Evolutionary conservation across 1,140 invertebrate genomes (phyloP).

Genomic region (Calephelis nemesis): DNA sequence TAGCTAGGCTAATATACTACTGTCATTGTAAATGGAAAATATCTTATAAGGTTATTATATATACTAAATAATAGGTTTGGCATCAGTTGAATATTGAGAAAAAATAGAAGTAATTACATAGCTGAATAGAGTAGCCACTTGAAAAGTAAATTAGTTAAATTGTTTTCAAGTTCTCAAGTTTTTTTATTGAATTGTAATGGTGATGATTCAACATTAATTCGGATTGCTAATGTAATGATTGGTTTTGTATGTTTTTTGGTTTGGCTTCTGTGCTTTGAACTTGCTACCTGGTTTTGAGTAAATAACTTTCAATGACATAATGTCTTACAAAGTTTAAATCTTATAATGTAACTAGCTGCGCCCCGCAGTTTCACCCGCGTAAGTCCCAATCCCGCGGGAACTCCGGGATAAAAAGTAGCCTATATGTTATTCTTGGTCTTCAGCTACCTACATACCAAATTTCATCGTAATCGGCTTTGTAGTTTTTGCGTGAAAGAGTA

Average conservation of each 20-base stretch:
- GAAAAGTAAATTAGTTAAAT: constrained; percentile 16
- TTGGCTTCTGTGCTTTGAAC: constrained; percentile 22
- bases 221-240: constrained; percentile 41
- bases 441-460: too few relatives aligned
- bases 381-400: too few relatives aligned
- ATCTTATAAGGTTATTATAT: background rate
- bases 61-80: background rate
- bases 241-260: constrained; percentile 31
- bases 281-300: background rate
- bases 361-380: too few relatives aligned
- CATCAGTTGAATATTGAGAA: background rate
- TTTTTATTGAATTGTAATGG: constrained; percentile 41
- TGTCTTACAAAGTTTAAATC: too few relatives aligned
- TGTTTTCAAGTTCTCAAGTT: constrained; percentile 17
- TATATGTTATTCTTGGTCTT: too few relatives aligned
- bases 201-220: constrained; percentile 51
- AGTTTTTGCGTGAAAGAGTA: too few relatives aligned
- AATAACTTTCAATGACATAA: background rate
- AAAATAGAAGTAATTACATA: constrained; percentile 10
- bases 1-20: too few relatives aligned
- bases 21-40: background rate
- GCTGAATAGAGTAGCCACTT: constrained; percentile 13
- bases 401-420: too few relatives aligned
- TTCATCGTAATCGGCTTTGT: too few relatives aligned
- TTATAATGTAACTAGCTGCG: too few relatives aligned